These are phyloP conservation scores for Cephalotes varians DNA, from an alignment of 2,888 invertebrate species.

Conservation along the genomic window DNA sequence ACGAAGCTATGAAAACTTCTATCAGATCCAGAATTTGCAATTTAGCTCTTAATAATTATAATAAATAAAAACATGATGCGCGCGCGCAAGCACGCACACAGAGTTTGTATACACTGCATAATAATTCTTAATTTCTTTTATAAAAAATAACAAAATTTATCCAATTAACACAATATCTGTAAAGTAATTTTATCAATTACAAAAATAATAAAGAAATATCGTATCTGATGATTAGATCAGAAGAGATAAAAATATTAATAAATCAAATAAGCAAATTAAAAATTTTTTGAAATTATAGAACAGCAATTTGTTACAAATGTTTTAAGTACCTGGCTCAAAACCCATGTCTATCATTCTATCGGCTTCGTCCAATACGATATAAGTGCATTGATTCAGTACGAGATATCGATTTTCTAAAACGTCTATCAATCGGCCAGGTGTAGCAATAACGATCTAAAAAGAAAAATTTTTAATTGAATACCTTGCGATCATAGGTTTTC, in stretches of 20 bases:
- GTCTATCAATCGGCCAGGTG: conserved; percentile 99
- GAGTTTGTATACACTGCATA: too few species aligned
- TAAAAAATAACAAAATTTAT: not conserved
- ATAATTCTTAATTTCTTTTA: too few species aligned
- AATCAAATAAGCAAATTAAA: not conserved
- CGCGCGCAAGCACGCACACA: too few species aligned
- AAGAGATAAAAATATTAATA: not conserved
- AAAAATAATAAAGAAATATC: not conserved
- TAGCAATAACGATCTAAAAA: conserved; percentile 97
- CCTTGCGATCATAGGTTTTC: not conserved
- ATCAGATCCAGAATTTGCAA: too few species aligned
- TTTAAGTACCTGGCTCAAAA: conserved; percentile 92
- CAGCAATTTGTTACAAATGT: not conserved
- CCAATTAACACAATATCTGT: not conserved
- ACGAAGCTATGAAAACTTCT: too few species aligned
- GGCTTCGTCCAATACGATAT: conserved; percentile 98
- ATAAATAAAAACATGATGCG: too few species aligned
- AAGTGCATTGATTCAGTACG: conserved; percentile 98
- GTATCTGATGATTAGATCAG: not conserved
- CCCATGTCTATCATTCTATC: conserved; percentile 99
- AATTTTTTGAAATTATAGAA: conserved; percentile 11
- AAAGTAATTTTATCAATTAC: not conserved
- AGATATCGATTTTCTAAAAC: conserved; percentile 99
- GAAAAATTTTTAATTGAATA: conserved; percentile 14
- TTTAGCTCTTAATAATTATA: too few species aligned